Percentiles rank a stretch among this genome's conserved stretches.
These are phyloP conservation scores for Hycleus cichorii DNA, from an alignment of 1,140 invertebrate species.

Conservation along the genomic window DNA sequence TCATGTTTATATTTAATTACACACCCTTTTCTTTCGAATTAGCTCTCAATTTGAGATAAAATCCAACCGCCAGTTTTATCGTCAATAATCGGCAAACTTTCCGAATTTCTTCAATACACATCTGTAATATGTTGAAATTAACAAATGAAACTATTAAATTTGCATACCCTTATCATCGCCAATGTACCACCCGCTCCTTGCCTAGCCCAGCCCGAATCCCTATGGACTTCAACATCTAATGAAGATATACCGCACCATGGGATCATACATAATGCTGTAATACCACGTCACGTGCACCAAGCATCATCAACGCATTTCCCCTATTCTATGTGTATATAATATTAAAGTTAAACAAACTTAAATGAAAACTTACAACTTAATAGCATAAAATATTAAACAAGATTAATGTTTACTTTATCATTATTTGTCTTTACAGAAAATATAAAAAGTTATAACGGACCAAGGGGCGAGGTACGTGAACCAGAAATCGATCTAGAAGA, in stretches of 20 bases:
- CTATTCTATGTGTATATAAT: not conserved
- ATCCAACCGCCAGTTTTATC: too few species aligned
- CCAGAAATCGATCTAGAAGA: slow-evolving; percentile 81
- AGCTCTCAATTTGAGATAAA: not conserved
- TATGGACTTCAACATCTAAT: slow-evolving; percentile 6
- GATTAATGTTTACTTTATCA: too few species aligned
- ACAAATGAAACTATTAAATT: slow-evolving; percentile 7
- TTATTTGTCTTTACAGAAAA: slow-evolving; percentile 55
- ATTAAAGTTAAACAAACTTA: too few species aligned
- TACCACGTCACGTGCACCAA: slow-evolving; percentile 9
- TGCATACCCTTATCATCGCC: slow-evolving; percentile 3
- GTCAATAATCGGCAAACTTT: too few species aligned
- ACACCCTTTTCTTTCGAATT: slow-evolving; percentile 10
- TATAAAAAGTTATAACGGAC: slow-evolving; percentile 74
- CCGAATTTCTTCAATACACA: too few species aligned
- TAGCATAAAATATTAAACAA: too few species aligned
- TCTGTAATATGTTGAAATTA: not conserved
- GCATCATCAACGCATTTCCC: slow-evolving; percentile 10
- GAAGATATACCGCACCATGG: slow-evolving; percentile 12
- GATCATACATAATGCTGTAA: slow-evolving; percentile 14
- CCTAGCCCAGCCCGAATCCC: not conserved
- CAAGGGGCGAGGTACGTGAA: slow-evolving; percentile 74
- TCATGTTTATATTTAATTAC: slow-evolving; percentile 35
- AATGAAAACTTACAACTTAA: too few species aligned
- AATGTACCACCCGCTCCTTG: not conserved